These are phyloP conservation scores for Characodon lateralis DNA, from an alignment of 2,797 vertebrate genomes.

Conservation along the genomic window DNA sequence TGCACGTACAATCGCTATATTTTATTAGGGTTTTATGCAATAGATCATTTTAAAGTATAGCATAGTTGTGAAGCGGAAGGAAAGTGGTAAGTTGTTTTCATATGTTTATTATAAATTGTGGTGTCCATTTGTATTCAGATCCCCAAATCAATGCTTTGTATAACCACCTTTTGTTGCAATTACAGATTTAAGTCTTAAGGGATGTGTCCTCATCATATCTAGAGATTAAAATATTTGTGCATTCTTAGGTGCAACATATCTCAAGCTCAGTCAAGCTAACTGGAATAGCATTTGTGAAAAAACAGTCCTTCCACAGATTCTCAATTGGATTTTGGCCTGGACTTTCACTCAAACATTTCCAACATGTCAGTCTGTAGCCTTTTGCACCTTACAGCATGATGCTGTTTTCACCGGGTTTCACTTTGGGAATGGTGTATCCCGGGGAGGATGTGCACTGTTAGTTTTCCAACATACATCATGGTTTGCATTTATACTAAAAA, in stretches of 20 bases:
- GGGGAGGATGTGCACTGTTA: too few species aligned
- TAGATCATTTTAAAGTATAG: too few species aligned
- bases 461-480: too few species aligned
- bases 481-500: too few species aligned
- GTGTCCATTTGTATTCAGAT: neutral
- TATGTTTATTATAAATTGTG: neutral
- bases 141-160: neutral
- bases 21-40: too few species aligned
- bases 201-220: neutral
- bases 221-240: neutral
- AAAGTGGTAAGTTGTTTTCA: too few species aligned
- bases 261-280: neutral
- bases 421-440: too few species aligned
- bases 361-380: too few species aligned
- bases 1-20: too few species aligned
- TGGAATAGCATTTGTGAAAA: neutral
- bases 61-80: too few species aligned
- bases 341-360: neutral
- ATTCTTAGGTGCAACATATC: neutral
- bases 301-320: neutral
- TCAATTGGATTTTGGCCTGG: neutral
- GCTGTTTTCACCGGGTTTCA: too few species aligned
- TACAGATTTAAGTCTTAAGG: neutral
- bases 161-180: neutral
- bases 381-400: too few species aligned